Evolutionary conservation across 2,113 vertebrate species (phyloP).

Genomic region (Ibidorhyncha struthersii): DNA sequence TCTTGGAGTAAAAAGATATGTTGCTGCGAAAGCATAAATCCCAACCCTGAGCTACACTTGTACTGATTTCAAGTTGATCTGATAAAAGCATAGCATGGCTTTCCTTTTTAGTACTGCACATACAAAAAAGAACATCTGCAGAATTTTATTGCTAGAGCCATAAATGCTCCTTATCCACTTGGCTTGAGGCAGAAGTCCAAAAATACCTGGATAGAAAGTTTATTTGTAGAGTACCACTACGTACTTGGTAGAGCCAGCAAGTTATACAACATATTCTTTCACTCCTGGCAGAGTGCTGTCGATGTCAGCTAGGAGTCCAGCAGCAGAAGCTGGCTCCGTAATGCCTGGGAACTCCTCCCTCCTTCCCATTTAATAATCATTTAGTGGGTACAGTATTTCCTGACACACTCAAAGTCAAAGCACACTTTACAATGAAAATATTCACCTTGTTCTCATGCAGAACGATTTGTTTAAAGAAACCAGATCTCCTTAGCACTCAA

Average conservation of each 20-base stretch:
- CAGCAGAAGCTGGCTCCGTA: constrained; percentile 31
- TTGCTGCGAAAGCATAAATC: constrained; percentile 31
- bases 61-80: constrained; percentile 31
- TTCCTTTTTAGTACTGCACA: constrained; percentile 49
- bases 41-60: constrained; percentile 22
- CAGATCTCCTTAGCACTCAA: constrained; percentile 44
- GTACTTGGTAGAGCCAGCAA: constrained; percentile 73
- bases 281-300: constrained; percentile 58
- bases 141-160: constrained; percentile 47
- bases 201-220: constrained; percentile 72
- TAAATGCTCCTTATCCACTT: constrained; percentile 71
- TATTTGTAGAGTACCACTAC: constrained; percentile 73
- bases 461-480: constrained; percentile 45
- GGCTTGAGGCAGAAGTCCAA: constrained; percentile 69
- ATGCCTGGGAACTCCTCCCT: constrained; percentile 54
- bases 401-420: constrained; percentile 11
- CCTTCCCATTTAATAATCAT: constrained; percentile 40
- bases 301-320: constrained; percentile 12
- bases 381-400: constrained; percentile 32
- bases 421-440: constrained; percentile 27
- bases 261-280: constrained; percentile 69
- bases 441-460: constrained; percentile 31
- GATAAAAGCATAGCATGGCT: constrained; percentile 55
- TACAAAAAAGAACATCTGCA: constrained; percentile 61
- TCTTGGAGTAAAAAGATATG: neutral